Percentiles rank a stretch among this genome's conserved stretches.
Conservation (phyloP, 2,113 vertebrate species). For the Solea senegalensis region DNA sequence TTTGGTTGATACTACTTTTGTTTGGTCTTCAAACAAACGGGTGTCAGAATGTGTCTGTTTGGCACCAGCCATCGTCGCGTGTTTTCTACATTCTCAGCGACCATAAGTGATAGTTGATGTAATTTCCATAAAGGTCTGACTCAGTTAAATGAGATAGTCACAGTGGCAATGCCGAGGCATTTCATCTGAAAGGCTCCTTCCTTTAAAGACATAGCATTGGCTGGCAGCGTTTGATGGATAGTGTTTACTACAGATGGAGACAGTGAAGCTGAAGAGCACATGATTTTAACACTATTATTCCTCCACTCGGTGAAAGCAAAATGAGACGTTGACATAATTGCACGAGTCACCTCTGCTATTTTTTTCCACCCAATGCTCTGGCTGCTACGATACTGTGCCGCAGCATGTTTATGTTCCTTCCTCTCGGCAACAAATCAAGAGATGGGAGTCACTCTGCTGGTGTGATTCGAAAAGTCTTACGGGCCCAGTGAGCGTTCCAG, state of each 20-base stretch:
- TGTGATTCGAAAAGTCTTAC: constrained; percentile 50
- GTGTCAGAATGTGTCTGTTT: constrained; percentile 4
- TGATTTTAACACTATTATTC: constrained; percentile 26
- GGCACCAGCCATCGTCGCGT: constrained; percentile 16
- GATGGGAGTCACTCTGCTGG: constrained; percentile 16
- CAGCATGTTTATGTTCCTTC: constrained; percentile 29
- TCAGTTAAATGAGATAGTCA: constrained; percentile 1
- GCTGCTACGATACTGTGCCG: constrained; percentile 18
- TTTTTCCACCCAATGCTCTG: constrained; percentile 37
- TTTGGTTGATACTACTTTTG: constrained; percentile 34
- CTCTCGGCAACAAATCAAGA: constrained; percentile 29
- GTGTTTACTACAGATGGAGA: constrained; percentile 22
- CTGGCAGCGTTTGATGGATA: constrained; percentile 27
- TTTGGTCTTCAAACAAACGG: constrained; percentile 18
- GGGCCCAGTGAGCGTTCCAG: constrained; percentile 46
- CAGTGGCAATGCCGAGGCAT: constrained; percentile 5
- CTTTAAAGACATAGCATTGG: not conserved
- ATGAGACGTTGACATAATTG: constrained; percentile 43
- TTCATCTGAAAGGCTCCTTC: not conserved
- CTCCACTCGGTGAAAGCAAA: constrained; percentile 29
- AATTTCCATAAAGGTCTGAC: constrained; percentile 42
- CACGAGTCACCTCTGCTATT: constrained; percentile 52
- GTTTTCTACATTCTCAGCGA: constrained; percentile 13
- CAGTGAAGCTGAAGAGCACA: not conserved
- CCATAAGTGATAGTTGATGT: constrained; percentile 29